Percentiles rank a stretch among this genome's conserved stretches.
Evolutionary conservation across 2,113 vertebrate species (phyloP).

Genomic region (Spermophilus dauricus): DNA sequence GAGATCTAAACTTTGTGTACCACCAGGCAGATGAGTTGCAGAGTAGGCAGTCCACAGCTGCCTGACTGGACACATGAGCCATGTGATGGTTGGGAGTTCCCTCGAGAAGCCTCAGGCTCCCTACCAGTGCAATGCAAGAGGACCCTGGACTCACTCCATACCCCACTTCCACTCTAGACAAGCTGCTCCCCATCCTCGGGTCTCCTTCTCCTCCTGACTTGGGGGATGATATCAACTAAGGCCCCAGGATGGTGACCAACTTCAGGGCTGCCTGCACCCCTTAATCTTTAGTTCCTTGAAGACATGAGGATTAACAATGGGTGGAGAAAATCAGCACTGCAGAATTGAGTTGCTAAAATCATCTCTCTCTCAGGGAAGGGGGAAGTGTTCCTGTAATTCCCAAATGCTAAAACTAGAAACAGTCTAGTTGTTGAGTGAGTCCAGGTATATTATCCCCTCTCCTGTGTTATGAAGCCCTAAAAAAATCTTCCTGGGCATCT

Average conservation of each 20-base stretch:
- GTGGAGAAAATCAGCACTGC: background rate
- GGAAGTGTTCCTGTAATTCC: background rate
- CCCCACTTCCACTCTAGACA: background rate
- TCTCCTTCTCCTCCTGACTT: fast-evolving
- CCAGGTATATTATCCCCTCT: too few species aligned
- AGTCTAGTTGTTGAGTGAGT: background rate
- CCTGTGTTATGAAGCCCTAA: too few species aligned
- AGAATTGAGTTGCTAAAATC: background rate
- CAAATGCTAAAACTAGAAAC: background rate
- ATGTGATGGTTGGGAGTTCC: background rate
- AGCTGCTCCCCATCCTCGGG: background rate
- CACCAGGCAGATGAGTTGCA: background rate
- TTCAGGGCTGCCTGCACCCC: background rate
- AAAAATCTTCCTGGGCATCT: too few species aligned
- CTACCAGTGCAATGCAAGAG: background rate
- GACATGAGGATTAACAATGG: background rate
- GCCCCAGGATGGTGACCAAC: fast-evolving
- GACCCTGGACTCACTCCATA: background rate
- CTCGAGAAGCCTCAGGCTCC: background rate
- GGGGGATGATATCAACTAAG: background rate
- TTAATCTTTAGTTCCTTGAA: too few species aligned
- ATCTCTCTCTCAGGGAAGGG: background rate
- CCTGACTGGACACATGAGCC: background rate
- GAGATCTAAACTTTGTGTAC: background rate
- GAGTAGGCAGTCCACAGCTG: too few species aligned